phyloP scores from a whole-genome alignment of 2,113 vertebrate genomes.

The Rhynchomys soricoides region DNA sequence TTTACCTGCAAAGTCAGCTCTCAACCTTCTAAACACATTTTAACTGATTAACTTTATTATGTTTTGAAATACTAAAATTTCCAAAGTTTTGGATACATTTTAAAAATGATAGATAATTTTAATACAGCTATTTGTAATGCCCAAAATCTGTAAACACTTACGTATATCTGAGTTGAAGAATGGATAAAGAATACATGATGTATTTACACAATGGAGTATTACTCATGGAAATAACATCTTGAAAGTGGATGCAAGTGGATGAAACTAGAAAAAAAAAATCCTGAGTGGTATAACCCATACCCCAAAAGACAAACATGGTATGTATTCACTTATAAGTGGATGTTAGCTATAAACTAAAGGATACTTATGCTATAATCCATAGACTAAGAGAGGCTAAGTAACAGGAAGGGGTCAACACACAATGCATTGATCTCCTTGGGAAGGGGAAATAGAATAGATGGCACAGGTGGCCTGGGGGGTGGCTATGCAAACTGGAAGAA shows the following conservation, averaged over 20 bases:
- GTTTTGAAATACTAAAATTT: neutral
- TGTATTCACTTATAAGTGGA: neutral
- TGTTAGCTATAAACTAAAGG: neutral
- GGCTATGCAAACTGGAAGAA: no score
- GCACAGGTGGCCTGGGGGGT: no score
- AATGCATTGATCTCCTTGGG: neutral
- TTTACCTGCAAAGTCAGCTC: neutral
- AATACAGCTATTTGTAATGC: no score
- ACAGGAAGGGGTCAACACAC: neutral
- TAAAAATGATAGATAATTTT: neutral
- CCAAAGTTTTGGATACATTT: slow-evolving; percentile 8
- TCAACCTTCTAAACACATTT: neutral
- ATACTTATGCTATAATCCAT: neutral
- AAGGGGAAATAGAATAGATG: neutral
- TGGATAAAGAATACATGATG: no score
- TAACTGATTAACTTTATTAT: slow-evolving; percentile 20
- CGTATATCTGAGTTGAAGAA: no score
- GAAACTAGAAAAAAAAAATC: neutral
- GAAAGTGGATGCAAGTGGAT: neutral
- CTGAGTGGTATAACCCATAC: neutral
- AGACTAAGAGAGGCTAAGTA: neutral
- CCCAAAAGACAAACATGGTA: neutral
- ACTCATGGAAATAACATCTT: neutral
- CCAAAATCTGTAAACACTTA: no score
- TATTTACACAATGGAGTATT: no score